These are phyloP conservation scores for Dendrolimus kikuchii DNA, from an alignment of 1,140 invertebrate species.

Conservation along the genomic window DNA sequence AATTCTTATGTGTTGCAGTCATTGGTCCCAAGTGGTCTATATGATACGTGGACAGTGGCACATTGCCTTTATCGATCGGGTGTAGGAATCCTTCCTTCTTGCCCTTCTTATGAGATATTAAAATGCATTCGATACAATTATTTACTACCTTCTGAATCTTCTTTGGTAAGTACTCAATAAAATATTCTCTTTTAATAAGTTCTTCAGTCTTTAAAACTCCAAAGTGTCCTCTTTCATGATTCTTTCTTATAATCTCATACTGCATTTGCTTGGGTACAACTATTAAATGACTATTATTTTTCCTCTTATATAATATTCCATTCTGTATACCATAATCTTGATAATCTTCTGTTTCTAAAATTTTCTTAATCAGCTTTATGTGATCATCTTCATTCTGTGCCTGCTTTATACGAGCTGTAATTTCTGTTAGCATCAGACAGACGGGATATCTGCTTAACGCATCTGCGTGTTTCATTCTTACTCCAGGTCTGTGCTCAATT, in stretches of 20 bases:
- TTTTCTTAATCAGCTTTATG: constrained; percentile 24
- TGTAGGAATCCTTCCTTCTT: constrained; percentile 20
- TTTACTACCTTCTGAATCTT: constrained; percentile 39
- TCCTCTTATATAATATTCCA: constrained; percentile 28
- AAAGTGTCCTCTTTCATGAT: constrained; percentile 51
- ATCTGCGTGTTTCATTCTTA: constrained; percentile 55
- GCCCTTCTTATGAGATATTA: constrained; percentile 3
- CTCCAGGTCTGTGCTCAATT: constrained; percentile 38
- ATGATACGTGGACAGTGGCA: constrained; percentile 29
- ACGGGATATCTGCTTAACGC: constrained; percentile 48
- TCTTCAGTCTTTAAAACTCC: constrained; percentile 43
- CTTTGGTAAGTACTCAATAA: constrained; percentile 33
- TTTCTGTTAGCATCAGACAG: constrained; percentile 15
- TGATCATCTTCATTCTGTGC: constrained; percentile 27
- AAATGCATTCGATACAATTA: constrained; percentile 25
- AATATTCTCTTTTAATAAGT: constrained; percentile 44
- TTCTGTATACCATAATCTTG: constrained; percentile 23
- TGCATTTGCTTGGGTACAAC: constrained; percentile 34
- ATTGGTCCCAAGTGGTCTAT: no score
- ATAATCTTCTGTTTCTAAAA: constrained; percentile 21
- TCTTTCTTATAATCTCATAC: constrained; percentile 28
- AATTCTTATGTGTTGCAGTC: no score
- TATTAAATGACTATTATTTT: constrained; percentile 20
- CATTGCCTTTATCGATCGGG: constrained; percentile 21
- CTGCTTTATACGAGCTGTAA: constrained; percentile 11